phyloP scores from a whole-genome alignment of 2,797 vertebrate genomes.

The Ataeniobius toweri region DNA sequence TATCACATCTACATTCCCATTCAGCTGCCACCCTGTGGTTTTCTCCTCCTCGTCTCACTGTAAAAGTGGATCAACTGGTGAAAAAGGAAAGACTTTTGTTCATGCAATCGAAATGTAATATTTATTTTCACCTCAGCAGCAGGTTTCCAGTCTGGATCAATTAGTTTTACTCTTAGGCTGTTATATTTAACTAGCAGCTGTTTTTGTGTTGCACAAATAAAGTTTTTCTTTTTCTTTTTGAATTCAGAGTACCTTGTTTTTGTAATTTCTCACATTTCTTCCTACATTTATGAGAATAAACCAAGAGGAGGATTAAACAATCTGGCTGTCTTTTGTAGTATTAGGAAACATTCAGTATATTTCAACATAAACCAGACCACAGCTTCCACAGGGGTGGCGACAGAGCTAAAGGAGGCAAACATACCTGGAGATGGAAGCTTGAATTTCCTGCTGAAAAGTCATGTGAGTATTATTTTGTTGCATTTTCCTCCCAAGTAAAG shows the following conservation, averaged over 20 bases:
- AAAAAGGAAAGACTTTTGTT: neutral
- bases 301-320: neutral
- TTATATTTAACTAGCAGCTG: too few species aligned
- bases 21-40: neutral
- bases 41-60: neutral
- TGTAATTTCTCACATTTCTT: neutral
- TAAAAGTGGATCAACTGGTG: constrained; percentile 2
- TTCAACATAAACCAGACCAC: neutral
- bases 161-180: too few species aligned
- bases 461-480: too few species aligned
- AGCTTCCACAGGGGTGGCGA: neutral
- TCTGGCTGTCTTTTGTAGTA: neutral
- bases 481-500: too few species aligned
- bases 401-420: neutral
- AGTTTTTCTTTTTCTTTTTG: neutral
- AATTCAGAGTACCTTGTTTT: too few species aligned
- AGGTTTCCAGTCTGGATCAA: neutral
- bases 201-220: too few species aligned
- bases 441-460: too few species aligned
- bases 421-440: too few species aligned
- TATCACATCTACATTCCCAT: neutral
- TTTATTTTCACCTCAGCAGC: too few species aligned
- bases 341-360: neutral
- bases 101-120: neutral
- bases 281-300: neutral